These are phyloP conservation scores for Argyresthia goedartella DNA, from an alignment of 2,888 invertebrate genomes.

Conservation along the genomic window DNA sequence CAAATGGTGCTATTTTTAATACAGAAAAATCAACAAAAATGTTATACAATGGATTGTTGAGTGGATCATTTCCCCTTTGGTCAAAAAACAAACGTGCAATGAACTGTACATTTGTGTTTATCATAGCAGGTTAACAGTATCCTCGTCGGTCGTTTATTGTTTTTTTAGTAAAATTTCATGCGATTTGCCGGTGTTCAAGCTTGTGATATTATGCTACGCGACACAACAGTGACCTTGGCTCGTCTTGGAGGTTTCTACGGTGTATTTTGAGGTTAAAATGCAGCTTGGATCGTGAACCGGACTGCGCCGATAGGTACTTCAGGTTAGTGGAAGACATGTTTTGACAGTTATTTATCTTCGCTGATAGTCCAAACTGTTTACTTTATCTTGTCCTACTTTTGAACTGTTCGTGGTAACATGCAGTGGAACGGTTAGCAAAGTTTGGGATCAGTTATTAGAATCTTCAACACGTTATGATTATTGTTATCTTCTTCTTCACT, in stretches of 20 bases:
- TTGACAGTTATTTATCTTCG: slow-evolving; percentile 37
- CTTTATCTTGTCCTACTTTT: slow-evolving; percentile 49
- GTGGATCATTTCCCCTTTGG: slow-evolving; percentile 48
- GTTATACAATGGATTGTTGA: slow-evolving; percentile 43
- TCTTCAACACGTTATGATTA: too few species aligned
- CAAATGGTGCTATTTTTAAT: slow-evolving; percentile 42
- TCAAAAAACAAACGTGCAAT: slow-evolving; percentile 59
- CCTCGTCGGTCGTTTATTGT: slow-evolving; percentile 54
- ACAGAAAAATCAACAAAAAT: slow-evolving; percentile 45
- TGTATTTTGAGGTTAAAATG: slow-evolving; percentile 69
- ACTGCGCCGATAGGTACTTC: slow-evolving; percentile 63
- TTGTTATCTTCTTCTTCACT: too few species aligned
- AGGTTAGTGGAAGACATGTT: slow-evolving; percentile 50
- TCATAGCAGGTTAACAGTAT: slow-evolving; percentile 65
- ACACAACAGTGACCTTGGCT: slow-evolving; percentile 65
- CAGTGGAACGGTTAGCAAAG: too few species aligned
- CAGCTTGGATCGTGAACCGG: slow-evolving; percentile 63
- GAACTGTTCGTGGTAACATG: not conserved
- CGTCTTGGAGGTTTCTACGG: slow-evolving; percentile 55
- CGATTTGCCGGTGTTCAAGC: slow-evolving; percentile 44
- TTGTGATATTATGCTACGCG: slow-evolving; percentile 62
- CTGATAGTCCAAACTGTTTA: slow-evolving; percentile 39
- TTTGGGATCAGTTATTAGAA: too few species aligned
- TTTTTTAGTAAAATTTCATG: slow-evolving; percentile 43
- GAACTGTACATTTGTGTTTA: slow-evolving; percentile 68